Conservation (phyloP, 2,113 vertebrate genomes). For the Tenebrosternarchus preto region DNA sequence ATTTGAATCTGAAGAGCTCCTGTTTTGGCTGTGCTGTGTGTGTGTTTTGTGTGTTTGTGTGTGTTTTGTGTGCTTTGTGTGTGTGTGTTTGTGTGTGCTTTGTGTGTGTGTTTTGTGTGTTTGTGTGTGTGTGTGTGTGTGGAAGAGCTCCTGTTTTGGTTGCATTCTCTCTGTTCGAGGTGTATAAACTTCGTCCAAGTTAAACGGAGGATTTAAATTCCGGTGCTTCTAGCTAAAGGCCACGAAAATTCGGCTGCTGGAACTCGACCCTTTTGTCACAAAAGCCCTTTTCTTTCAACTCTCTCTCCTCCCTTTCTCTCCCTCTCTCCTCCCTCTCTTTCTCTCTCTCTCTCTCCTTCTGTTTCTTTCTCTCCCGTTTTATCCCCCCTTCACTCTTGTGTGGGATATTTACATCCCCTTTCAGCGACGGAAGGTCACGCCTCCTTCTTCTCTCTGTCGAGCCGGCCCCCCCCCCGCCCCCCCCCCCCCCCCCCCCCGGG, state of each 20-base stretch:
- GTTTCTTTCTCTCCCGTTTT: constrained; percentile 50
- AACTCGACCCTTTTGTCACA: constrained; percentile 40
- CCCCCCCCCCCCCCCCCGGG: constrained; percentile 37
- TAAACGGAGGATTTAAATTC: constrained; percentile 8
- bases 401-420: constrained; percentile 73
- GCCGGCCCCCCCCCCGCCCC: constrained; percentile 48
- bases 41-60: no score
- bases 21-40: neutral
- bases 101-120: no score
- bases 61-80: no score
- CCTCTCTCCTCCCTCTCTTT: constrained; percentile 53
- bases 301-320: neutral
- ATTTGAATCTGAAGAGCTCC: neutral
- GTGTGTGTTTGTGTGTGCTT: no score
- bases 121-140: no score
- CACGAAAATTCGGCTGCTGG: constrained; percentile 30
- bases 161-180: neutral
- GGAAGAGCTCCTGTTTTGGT: neutral
- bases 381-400: constrained; percentile 61
- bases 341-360: constrained; percentile 16
- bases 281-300: constrained; percentile 40
- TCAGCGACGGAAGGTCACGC: constrained; percentile 74
- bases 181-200: no score
- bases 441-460: no score
- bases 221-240: constrained; percentile 3